Evolutionary conservation across 1,140 invertebrate species (phyloP), one percentile per base, ranked within the genome.

Genomic region (Lasioglossum albipes): DNA sequence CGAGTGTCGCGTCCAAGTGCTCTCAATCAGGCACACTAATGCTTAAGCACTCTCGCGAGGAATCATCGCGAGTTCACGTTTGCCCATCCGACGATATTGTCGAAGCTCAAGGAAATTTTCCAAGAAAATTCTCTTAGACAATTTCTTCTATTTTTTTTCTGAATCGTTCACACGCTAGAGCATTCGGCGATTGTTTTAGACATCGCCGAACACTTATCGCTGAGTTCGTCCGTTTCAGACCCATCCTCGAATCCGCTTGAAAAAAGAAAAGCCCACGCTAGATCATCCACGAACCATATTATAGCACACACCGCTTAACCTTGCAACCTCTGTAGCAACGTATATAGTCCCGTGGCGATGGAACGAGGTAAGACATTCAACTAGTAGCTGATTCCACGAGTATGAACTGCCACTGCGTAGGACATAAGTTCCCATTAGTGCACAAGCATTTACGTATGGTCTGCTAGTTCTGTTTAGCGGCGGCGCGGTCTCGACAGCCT

Each of bases 351-450:
- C 22, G 45, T 75, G 42, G 36, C 22, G n/a, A 61, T 64, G 73
- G 73, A 81, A 41, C 49, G 67, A 81, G 79, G 79, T 81, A 81
- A 81, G 79, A 81, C n/a, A 69, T n/a, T 77, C 42, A 67, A 73
- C 57, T 77, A 57, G 72, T 84, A 84, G 67, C 41, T 70, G 72
- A 81, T 71, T 22, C 65, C 65, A 66, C 82, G 71, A 73, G 74
- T 67, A 70, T 67, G 76, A 72, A 52, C 64, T 70, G 45, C 59
- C 61, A 80, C 71, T 68, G 22, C 18, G 71, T 84, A 84, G 57
- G 72, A 59, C 59, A 68, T 72, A 75, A 65, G 45, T 81, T 82
- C 45, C 70, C 31, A 68, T 77, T 81, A 75, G 72, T 70, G 72
- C 72, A 73, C 79, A 71, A 59, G 67, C 62, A 68, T 54, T 16